Evolutionary conservation across 1,140 invertebrate species (phyloP).

Genomic region (Drosophila aff.): DNA sequence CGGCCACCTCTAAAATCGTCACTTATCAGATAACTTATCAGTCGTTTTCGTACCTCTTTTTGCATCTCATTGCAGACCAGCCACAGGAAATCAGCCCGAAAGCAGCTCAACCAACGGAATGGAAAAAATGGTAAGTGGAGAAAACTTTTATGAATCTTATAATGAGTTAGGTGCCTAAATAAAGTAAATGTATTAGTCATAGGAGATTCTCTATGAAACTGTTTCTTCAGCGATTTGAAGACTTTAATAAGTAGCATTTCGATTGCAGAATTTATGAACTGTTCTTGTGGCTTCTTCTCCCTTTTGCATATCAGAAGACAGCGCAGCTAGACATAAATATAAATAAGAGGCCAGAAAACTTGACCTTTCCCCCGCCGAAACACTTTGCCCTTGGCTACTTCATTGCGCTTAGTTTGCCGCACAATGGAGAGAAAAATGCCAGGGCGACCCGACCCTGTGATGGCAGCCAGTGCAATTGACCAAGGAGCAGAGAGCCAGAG

Average conservation of each 20-base stretch:
- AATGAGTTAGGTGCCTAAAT: not conserved
- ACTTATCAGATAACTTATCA: conserved; percentile 64
- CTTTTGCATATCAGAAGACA: conserved; percentile 26
- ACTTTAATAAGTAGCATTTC: not conserved
- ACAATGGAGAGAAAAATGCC: conserved; percentile 61
- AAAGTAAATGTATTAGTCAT: not conserved
- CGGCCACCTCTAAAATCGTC: conserved; percentile 35
- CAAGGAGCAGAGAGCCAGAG: conserved; percentile 31
- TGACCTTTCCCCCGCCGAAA: conserved; percentile 55
- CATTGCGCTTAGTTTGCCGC: conserved; percentile 73
- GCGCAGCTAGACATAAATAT: conserved; percentile 28
- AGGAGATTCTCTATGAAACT: not conserved
- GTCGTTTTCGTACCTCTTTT: conserved; percentile 32
- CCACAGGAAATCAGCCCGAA: conserved; percentile 31
- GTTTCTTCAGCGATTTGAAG: not conserved
- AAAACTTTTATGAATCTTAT: not conserved
- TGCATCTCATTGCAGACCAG: conserved; percentile 66
- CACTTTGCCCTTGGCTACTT: conserved; percentile 63
- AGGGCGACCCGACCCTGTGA: conserved; percentile 61
- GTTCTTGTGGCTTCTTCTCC: not conserved
- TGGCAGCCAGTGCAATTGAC: conserved; percentile 66
- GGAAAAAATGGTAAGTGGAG: conserved; percentile 76
- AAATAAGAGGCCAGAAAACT: conserved; percentile 53
- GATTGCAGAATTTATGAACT: not conserved
- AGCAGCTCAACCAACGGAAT: conserved; percentile 65